A percentile compares a stretch with the other conserved stretches of the same genome.
phyloP scores from a whole-genome alignment of 2,888 invertebrate species.

The Andrena hattorfiana region DNA sequence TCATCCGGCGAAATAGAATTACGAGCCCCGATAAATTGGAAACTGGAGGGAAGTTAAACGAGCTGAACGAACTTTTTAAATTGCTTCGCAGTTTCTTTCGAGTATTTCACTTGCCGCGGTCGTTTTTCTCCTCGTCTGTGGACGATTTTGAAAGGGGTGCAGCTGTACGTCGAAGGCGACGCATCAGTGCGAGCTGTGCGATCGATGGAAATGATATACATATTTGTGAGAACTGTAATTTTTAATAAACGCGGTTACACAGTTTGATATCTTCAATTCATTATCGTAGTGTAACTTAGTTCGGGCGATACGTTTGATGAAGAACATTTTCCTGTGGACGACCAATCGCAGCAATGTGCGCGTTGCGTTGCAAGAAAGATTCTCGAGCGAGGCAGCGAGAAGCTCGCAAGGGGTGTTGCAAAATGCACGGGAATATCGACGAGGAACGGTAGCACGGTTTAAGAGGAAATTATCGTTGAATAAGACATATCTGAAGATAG shows the following conservation, averaged over 20 bases:
- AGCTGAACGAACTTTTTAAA: conserved; percentile 24
- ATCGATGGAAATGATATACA: conserved; percentile 13
- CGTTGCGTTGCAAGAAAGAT: background rate
- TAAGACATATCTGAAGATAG: conserved; percentile 45
- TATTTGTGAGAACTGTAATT: background rate
- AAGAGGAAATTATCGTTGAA: conserved; percentile 50
- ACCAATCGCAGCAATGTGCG: background rate
- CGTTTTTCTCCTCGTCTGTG: background rate
- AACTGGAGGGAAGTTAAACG: conserved; percentile 11
- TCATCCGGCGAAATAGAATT: conserved; percentile 37
- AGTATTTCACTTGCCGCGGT: background rate
- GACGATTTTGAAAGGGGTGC: background rate
- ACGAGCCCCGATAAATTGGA: conserved; percentile 35
- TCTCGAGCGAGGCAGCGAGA: background rate
- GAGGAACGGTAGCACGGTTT: conserved; percentile 3
- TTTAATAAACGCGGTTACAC: background rate
- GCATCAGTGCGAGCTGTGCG: background rate
- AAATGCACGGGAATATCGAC: background rate
- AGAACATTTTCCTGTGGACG: background rate
- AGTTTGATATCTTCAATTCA: background rate
- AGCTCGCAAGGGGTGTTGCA: background rate
- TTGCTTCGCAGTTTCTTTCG: conserved; percentile 17
- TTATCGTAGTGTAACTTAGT: background rate
- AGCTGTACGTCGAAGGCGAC: background rate
- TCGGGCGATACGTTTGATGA: background rate